Conservation (phyloP, 2,888 invertebrate species). For the Thereva nobilitata region DNA sequence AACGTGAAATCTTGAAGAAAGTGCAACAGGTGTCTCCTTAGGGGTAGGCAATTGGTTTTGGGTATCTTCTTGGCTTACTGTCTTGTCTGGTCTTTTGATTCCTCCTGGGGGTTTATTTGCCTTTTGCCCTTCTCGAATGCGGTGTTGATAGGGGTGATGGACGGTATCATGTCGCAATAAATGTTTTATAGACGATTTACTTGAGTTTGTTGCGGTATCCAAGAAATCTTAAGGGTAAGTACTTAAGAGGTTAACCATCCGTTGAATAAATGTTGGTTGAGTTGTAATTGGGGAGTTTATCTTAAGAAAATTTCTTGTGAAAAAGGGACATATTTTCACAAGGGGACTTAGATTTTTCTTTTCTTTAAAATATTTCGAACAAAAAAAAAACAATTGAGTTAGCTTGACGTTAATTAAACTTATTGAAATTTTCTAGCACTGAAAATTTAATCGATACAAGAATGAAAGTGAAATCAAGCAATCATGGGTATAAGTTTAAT, state of each 20-base stretch:
- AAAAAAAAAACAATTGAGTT: no score
- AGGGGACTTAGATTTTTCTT: slow-evolving; percentile 1
- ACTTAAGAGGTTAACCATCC: slow-evolving; percentile 40
- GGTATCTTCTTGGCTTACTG: slow-evolving; percentile 12
- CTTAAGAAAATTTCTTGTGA: slow-evolving; percentile 13
- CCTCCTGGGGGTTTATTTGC: not conserved
- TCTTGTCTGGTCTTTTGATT: slow-evolving; percentile 4
- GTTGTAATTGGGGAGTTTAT: slow-evolving; percentile 15
- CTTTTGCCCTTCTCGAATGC: not conserved
- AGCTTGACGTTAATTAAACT: not conserved
- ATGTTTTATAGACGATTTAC: slow-evolving; percentile 41
- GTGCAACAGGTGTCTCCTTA: slow-evolving; percentile 39
- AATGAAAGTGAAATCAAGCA: not conserved
- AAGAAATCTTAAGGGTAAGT: slow-evolving; percentile 31
- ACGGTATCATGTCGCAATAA: slow-evolving; percentile 39
- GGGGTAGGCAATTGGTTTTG: slow-evolving; percentile 10
- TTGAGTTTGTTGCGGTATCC: slow-evolving; percentile 37
- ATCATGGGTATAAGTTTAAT: slow-evolving; percentile 35
- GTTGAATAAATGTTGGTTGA: slow-evolving; percentile 35
- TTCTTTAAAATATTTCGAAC: not conserved
- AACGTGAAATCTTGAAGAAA: slow-evolving; percentile 38
- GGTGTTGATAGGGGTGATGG: slow-evolving; percentile 28
- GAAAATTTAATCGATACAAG: not conserved
- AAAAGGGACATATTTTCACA: not conserved
- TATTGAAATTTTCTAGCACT: slow-evolving; percentile 3